These are phyloP conservation scores for Gambusia affinis DNA, from an alignment of 2,113 vertebrate genomes.

Conservation along the genomic window DNA sequence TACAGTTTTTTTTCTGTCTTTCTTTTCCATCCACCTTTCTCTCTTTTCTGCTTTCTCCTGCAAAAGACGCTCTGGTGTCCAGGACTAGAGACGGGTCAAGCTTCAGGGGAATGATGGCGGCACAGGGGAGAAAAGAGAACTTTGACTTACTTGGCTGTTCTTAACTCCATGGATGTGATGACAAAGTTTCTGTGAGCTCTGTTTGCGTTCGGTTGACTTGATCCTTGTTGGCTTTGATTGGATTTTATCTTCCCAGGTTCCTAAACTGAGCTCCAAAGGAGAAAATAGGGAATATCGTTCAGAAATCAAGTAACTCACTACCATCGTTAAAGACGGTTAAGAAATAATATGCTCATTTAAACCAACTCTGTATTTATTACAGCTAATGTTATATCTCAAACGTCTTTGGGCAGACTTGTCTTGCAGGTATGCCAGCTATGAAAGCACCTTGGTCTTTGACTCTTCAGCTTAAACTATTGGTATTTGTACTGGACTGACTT, in stretches of 20 bases:
- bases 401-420: slow-evolving; percentile 32
- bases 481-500: slow-evolving; percentile 6
- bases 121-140: slow-evolving; percentile 17
- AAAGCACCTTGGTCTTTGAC: slow-evolving; percentile 23
- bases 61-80: slow-evolving; percentile 54
- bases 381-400: slow-evolving; percentile 40
- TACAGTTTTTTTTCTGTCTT: slow-evolving; percentile 27
- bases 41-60: slow-evolving; percentile 46
- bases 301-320: background rate
- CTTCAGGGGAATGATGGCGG: slow-evolving; percentile 43
- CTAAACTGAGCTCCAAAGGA: slow-evolving; percentile 5
- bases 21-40: slow-evolving; percentile 11
- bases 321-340: slow-evolving; percentile 21
- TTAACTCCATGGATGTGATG: slow-evolving; percentile 42
- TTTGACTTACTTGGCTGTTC: background rate
- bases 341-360: background rate
- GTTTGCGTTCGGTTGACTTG: slow-evolving; percentile 45
- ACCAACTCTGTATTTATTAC: slow-evolving; percentile 35
- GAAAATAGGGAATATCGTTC: background rate
- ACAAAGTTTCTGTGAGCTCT: slow-evolving; percentile 40
- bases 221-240: slow-evolving; percentile 12
- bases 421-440: slow-evolving; percentile 42
- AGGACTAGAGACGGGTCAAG: slow-evolving; percentile 59
- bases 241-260: slow-evolving; percentile 29
- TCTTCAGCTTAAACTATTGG: slow-evolving; percentile 11